A percentile compares a stretch with the other conserved stretches of the same genome.
These are phyloP conservation scores for Cyrtonyx montezumae DNA, from an alignment of 2,113 vertebrate species.

Conservation along the genomic window DNA sequence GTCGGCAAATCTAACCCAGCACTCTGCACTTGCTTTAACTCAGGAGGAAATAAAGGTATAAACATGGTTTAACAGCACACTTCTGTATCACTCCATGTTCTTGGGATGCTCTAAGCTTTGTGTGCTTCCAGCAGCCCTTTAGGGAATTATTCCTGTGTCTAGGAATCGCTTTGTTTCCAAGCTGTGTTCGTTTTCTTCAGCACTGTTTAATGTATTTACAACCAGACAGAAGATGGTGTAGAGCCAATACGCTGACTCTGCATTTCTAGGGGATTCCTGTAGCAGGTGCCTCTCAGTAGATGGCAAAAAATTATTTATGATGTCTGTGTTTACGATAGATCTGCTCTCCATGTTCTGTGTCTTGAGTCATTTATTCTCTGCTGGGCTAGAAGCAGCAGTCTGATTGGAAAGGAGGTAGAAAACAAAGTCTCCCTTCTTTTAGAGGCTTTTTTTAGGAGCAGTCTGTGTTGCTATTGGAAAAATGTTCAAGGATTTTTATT, in stretches of 20 bases:
- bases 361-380: conserved; percentile 41
- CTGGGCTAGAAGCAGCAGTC: conserved; percentile 57
- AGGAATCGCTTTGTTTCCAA: conserved; percentile 1
- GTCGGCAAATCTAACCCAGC: not conserved
- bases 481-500: conserved; percentile 43
- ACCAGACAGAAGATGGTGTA: not conserved
- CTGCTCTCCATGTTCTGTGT: conserved; percentile 6
- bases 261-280: not conserved
- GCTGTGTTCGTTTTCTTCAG: not conserved
- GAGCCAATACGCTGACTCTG: not conserved
- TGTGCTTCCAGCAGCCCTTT: conserved; percentile 40
- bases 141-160: conserved; percentile 27
- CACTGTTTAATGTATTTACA: not conserved
- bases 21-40: conserved; percentile 63
- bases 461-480: conserved; percentile 60
- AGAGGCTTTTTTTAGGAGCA: not conserved
- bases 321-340: conserved; percentile 5
- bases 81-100: conserved; percentile 30
- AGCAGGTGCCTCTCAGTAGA: not conserved
- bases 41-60: conserved; percentile 66
- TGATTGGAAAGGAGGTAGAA: conserved; percentile 65
- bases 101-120: conserved; percentile 35
- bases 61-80: conserved; percentile 74
- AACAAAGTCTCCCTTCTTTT: conserved; percentile 5
- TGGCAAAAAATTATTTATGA: not conserved